phyloP scores from a whole-genome alignment of 2,113 vertebrate species.

The Clarias batrachus region DNA sequence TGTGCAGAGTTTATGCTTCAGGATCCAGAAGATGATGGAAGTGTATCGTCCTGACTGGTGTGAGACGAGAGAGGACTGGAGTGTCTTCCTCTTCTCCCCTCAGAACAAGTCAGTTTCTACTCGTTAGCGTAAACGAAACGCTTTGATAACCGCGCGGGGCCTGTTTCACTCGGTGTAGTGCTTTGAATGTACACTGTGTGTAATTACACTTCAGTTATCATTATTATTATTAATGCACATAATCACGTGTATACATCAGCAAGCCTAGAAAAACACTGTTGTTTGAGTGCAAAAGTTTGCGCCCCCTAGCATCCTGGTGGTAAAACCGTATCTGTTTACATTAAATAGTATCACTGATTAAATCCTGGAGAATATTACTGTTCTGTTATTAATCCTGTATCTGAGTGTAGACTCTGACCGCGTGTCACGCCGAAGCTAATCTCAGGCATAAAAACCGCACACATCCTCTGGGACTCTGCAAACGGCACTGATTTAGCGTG shows the following conservation, averaged over 20 bases:
- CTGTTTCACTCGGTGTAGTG: background rate
- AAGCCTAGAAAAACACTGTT: background rate
- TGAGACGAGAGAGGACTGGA: conserved; percentile 89
- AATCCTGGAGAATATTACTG: background rate
- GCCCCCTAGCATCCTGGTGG: background rate
- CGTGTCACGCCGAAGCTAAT: background rate
- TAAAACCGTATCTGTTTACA: background rate
- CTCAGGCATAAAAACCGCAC: background rate
- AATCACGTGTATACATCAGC: background rate
- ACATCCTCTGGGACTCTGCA: background rate
- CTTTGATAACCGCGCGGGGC: no score
- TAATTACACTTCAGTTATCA: background rate
- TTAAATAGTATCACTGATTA: background rate
- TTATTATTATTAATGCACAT: background rate
- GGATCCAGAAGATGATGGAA: conserved; percentile 94
- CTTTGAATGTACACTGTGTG: background rate
- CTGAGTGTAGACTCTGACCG: background rate
- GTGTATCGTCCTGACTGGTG: conserved; percentile 97
- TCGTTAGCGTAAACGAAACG: background rate
- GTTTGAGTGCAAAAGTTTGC: background rate
- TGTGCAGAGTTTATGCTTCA: conserved; percentile 88
- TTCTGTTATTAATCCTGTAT: background rate
- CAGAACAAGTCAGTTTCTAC: conserved; percentile 82
- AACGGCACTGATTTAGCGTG: background rate
- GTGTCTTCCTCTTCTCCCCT: conserved; percentile 93